Evolutionary conservation across 2,888 invertebrate species (phyloP).

Genomic region (Adineta ricciae): DNA sequence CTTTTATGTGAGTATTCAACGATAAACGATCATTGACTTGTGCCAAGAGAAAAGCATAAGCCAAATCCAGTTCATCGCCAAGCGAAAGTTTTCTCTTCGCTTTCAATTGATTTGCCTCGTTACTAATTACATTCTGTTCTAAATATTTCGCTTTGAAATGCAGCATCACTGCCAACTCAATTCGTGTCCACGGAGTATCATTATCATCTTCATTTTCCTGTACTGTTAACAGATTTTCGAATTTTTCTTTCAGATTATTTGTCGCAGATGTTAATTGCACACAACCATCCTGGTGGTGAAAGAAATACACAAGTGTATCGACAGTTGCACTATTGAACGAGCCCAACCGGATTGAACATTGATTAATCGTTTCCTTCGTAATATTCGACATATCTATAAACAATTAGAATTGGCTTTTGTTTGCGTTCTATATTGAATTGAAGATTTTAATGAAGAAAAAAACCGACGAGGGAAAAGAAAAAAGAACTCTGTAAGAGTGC

Average conservation of each 20-base stretch:
- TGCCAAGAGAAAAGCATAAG: conserved; percentile 5
- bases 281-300: neutral
- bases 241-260: neutral
- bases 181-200: neutral
- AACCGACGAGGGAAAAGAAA: neutral
- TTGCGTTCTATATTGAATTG: neutral
- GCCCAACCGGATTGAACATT: neutral
- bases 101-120: neutral
- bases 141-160: conserved; percentile 8
- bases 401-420: neutral
- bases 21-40: neutral
- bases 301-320: neutral
- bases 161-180: neutral
- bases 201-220: neutral
- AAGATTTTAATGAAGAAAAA: neutral
- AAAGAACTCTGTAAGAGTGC: neutral
- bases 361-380: neutral
- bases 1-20: neutral
- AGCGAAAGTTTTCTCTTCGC: neutral
- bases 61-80: neutral
- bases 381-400: neutral
- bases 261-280: neutral
- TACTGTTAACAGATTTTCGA: neutral
- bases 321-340: neutral
- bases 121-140: neutral